phyloP scores from a whole-genome alignment of 2,797 vertebrate species.

The Eulemur rubriventer region DNA sequence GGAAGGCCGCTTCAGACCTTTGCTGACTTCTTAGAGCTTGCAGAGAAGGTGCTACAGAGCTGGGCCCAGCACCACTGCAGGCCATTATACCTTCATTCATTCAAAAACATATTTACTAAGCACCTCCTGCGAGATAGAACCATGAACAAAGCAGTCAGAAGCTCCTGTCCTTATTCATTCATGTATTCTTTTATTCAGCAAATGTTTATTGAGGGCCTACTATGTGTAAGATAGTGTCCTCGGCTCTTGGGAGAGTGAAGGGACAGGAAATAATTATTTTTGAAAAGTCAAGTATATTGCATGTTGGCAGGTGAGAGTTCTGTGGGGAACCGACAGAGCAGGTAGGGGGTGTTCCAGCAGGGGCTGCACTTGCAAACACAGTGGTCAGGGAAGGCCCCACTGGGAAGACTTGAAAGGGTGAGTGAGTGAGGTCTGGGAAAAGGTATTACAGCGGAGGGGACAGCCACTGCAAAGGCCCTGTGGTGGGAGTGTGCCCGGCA shows the following conservation, averaged over 20 bases:
- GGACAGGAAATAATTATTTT: background rate
- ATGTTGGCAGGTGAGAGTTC: background rate
- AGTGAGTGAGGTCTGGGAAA: background rate
- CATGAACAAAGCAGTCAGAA: background rate
- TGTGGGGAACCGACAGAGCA: background rate
- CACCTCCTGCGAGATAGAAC: background rate
- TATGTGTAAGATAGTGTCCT: background rate
- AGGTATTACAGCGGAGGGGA: background rate
- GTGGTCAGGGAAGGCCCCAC: background rate
- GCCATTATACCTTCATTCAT: background rate
- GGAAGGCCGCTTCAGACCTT: background rate
- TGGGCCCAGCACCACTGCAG: rapidly evolving
- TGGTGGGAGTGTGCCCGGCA: background rate
- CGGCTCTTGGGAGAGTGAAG: background rate
- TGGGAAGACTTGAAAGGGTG: background rate
- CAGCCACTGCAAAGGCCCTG: background rate
- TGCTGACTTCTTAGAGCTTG: background rate
- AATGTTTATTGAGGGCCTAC: background rate
- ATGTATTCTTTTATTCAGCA: background rate
- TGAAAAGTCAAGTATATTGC: background rate
- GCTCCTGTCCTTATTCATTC: background rate
- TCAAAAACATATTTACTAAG: background rate
- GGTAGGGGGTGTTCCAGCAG: background rate
- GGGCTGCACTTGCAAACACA: background rate
- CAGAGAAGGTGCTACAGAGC: background rate